These are phyloP conservation scores for Bhutanitis thaidina DNA, from an alignment of 2,888 invertebrate species.

Conservation along the genomic window DNA sequence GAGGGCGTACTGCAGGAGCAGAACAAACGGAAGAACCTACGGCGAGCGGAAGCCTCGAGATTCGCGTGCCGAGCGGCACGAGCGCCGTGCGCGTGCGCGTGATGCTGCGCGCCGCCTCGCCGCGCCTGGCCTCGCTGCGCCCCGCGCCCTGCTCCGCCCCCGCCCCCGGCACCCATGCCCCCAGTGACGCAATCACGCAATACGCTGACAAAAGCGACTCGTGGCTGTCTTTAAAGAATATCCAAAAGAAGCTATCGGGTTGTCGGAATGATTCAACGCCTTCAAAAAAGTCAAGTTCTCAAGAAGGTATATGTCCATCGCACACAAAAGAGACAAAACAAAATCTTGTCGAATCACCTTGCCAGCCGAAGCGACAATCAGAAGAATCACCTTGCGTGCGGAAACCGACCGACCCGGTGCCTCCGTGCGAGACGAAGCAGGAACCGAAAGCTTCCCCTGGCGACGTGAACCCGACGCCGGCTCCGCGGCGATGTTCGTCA, in stretches of 20 bases:
- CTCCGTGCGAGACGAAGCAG: not conserved
- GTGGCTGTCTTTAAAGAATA: constrained; percentile 32
- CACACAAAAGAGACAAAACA: not conserved
- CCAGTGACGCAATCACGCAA: not conserved
- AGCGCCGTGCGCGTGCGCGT: constrained; percentile 22
- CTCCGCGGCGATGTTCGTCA: not conserved
- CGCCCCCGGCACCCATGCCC: not conserved
- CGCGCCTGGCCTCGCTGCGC: too few relatives aligned
- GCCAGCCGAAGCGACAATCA: not conserved
- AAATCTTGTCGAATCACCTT: not conserved
- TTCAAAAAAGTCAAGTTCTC: not conserved
- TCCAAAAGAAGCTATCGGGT: constrained; percentile 28
- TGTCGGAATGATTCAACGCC: constrained; percentile 13
- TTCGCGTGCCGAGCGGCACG: constrained; percentile 33
- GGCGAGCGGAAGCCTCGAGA: constrained; percentile 26
- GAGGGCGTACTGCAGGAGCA: constrained; percentile 32
- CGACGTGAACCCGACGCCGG: not conserved
- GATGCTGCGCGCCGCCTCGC: not conserved
- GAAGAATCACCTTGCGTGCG: not conserved
- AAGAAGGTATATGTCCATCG: not conserved
- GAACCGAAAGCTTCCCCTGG: not conserved
- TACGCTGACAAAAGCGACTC: constrained; percentile 18
- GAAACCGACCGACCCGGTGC: not conserved
- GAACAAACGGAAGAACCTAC: constrained; percentile 9
- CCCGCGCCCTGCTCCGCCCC: not conserved